These are phyloP conservation scores for Physeter macrocephalus DNA, from an alignment of 2,113 vertebrate genomes.

Conservation along the genomic window DNA sequence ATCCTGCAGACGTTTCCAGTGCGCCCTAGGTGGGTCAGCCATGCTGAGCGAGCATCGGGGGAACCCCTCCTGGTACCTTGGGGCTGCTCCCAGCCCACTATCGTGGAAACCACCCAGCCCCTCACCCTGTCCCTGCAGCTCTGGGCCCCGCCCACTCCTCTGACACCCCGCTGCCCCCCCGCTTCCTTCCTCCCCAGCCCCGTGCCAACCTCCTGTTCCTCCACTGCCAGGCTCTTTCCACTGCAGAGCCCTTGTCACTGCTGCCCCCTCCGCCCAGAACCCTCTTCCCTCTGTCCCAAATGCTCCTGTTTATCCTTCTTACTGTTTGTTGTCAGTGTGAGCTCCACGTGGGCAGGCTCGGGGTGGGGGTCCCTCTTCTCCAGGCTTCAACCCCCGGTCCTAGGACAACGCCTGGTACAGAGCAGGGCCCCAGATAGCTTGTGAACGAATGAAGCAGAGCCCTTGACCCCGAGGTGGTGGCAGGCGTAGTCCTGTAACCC, in stretches of 20 bases:
- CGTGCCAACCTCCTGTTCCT: too few species aligned
- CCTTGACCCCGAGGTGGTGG: not conserved
- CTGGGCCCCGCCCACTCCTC: not conserved
- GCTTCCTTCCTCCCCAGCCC: too few species aligned
- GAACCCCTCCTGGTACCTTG: rapidly evolving
- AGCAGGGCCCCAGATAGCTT: not conserved
- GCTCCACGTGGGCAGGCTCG: rapidly evolving
- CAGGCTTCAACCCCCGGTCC: rapidly evolving
- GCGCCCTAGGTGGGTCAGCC: rapidly evolving
- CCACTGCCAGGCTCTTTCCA: too few species aligned
- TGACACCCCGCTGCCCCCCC: rapidly evolving
- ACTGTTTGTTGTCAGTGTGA: not conserved
- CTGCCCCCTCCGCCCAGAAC: not conserved
- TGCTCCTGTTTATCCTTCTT: not conserved
- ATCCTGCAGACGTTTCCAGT: not conserved
- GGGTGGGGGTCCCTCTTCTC: not conserved
- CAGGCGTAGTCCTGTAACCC: not conserved
- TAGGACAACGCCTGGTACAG: rapidly evolving
- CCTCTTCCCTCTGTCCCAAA: rapidly evolving
- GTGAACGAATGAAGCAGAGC: not conserved
- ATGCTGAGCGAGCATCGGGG: not conserved
- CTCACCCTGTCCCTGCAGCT: rapidly evolving
- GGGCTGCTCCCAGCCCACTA: not conserved
- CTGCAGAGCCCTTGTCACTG: not conserved
- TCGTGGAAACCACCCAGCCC: not conserved